Conservation (phyloP, 2,797 vertebrate genomes). For the Poliocrania exsul region DNA sequence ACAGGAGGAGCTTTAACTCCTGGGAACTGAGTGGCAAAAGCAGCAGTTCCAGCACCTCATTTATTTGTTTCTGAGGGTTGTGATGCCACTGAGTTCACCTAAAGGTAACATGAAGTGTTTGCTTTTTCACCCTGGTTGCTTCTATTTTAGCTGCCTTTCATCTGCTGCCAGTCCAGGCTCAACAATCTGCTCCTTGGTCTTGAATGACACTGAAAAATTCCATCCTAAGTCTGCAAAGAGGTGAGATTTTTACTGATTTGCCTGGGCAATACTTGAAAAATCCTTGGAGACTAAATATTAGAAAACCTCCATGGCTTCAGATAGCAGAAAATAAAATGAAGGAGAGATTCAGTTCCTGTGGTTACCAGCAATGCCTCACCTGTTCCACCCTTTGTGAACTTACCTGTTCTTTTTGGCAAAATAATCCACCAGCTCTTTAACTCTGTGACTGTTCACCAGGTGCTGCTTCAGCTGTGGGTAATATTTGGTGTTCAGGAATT, state of each 20-base stretch:
- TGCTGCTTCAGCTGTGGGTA: slow-evolving; percentile 82
- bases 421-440: slow-evolving; percentile 82
- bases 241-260: not conserved
- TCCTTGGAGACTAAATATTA: not conserved
- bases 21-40: not conserved
- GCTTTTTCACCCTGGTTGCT: not conserved
- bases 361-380: not conserved
- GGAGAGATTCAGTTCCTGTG: not conserved
- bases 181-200: not conserved
- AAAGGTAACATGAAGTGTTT: not conserved
- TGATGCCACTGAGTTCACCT: not conserved
- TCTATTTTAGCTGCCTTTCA: not conserved
- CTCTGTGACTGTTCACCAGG: slow-evolving; percentile 71
- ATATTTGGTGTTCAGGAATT: slow-evolving; percentile 84
- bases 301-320: not conserved
- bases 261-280: not conserved
- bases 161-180: not conserved
- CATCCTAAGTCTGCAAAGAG: not conserved
- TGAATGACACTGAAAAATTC: not conserved
- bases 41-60: not conserved
- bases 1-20: not conserved
- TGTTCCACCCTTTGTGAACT: not conserved
- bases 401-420: slow-evolving; percentile 85
- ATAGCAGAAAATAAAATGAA: not conserved
- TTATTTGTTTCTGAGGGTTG: not conserved